Evolutionary conservation across 2,113 vertebrate genomes (phyloP).

Genomic region (Chrysemys picta): DNA sequence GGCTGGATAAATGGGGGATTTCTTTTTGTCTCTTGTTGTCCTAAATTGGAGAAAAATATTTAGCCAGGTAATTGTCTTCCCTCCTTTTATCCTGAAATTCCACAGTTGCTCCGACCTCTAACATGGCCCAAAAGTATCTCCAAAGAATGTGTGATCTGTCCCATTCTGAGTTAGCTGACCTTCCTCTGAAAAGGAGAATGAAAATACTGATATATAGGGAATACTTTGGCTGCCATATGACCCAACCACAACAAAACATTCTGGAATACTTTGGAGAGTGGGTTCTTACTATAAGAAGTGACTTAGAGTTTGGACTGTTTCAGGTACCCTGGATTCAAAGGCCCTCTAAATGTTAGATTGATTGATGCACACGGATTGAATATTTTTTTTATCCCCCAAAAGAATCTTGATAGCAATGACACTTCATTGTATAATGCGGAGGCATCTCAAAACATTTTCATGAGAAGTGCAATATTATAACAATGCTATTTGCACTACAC

Average conservation of each 20-base stretch:
- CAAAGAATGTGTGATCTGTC: background rate
- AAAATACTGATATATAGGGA: constrained; percentile 22
- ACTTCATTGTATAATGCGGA: background rate
- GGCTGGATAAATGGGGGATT: background rate
- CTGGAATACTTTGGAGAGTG: constrained; percentile 28
- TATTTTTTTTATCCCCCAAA: background rate
- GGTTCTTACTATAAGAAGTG: background rate
- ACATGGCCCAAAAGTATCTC: background rate
- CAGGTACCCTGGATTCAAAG: background rate
- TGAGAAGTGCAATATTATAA: background rate
- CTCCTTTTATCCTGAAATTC: background rate
- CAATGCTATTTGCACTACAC: background rate
- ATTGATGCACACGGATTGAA: background rate
- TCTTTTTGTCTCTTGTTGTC: background rate
- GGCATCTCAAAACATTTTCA: background rate
- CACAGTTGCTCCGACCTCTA: background rate
- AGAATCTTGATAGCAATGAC: background rate
- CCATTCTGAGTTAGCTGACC: background rate
- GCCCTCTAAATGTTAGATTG: accelerated
- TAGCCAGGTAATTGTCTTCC: background rate
- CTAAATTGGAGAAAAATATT: background rate
- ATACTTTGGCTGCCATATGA: constrained; percentile 14
- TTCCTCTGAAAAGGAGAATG: constrained; percentile 42
- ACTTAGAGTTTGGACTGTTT: constrained; percentile 28
- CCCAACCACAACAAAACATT: constrained; percentile 14